Evolutionary conservation across 2,113 vertebrate genomes (phyloP).

Genomic region (Tringa solitaria): DNA sequence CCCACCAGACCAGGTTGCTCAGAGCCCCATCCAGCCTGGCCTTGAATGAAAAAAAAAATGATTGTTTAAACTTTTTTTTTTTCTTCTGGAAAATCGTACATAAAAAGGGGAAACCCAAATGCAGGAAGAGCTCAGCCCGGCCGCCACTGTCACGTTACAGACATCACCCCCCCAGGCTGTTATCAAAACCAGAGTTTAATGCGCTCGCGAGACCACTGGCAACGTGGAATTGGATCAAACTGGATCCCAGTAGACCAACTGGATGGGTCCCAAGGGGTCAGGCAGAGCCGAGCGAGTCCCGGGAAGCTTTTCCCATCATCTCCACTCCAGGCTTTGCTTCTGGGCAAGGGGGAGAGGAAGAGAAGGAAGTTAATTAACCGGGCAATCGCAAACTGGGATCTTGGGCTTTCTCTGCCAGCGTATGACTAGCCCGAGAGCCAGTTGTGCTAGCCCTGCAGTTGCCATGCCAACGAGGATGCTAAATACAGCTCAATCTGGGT

Average conservation of each 20-base stretch:
- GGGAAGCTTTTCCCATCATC: background rate
- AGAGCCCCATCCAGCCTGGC: no score
- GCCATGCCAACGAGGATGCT: background rate
- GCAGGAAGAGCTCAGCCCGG: background rate
- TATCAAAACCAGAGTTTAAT: background rate
- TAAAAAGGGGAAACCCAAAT: background rate
- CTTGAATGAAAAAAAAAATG: background rate
- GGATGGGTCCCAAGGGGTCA: background rate
- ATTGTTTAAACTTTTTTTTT: background rate
- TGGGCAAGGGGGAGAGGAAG: background rate
- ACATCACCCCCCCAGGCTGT: background rate
- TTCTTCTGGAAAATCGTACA: background rate
- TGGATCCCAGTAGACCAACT: background rate
- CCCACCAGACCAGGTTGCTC: no score
- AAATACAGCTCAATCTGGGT: background rate
- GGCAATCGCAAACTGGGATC: background rate
- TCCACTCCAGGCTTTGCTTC: conserved; percentile 5
- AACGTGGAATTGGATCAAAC: background rate
- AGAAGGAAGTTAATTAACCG: background rate
- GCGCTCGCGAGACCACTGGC: accelerated
- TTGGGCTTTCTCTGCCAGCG: background rate
- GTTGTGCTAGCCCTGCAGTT: background rate
- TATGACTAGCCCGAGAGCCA: background rate
- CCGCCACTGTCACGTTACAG: accelerated
- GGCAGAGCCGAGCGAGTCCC: background rate